phyloP scores from a whole-genome alignment of 2,888 invertebrate genomes.

The Drosophila anomelani region DNA sequence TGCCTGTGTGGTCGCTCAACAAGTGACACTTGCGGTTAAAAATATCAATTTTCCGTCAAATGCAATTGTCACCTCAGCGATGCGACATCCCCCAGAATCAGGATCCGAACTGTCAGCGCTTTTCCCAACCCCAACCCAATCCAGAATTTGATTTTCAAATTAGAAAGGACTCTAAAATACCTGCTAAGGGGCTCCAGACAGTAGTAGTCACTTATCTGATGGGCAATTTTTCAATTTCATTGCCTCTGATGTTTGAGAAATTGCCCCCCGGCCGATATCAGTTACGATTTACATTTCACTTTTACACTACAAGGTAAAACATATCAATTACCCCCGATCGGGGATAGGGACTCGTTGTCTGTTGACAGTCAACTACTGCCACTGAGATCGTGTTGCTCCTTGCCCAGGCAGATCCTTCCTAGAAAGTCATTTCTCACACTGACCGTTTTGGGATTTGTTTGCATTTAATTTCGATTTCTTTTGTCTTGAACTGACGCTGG shows the following conservation, averaged over 20 bases:
- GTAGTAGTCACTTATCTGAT: slow-evolving; percentile 62
- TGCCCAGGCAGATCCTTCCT: slow-evolving; percentile 54
- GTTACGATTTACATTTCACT: slow-evolving; percentile 75
- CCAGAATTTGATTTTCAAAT: slow-evolving; percentile 45
- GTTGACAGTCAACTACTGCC: slow-evolving; percentile 68
- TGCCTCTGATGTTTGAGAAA: slow-evolving; percentile 73
- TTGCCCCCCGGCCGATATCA: slow-evolving; percentile 60
- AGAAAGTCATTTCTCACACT: slow-evolving; percentile 77
- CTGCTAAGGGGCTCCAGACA: slow-evolving; percentile 19
- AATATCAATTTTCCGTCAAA: slow-evolving; percentile 72
- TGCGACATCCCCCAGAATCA: not conserved
- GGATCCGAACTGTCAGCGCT: slow-evolving; percentile 61
- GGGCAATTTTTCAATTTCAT: slow-evolving; percentile 77
- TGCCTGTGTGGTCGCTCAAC: slow-evolving; percentile 63
- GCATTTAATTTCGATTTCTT: slow-evolving; percentile 78
- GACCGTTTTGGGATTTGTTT: slow-evolving; percentile 72
- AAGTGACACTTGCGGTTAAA: slow-evolving; percentile 46
- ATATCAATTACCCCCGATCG: slow-evolving; percentile 78
- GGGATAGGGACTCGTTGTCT: slow-evolving; percentile 13
- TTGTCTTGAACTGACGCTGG: slow-evolving; percentile 51
- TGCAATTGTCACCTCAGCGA: slow-evolving; percentile 70
- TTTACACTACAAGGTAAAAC: slow-evolving; percentile 63
- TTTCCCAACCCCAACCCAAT: not conserved
- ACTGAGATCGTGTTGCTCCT: slow-evolving; percentile 26
- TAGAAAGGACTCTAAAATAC: slow-evolving; percentile 21